These are phyloP conservation scores for Drosophila atripex DNA, from an alignment of 2,888 invertebrate genomes.

Conservation along the genomic window DNA sequence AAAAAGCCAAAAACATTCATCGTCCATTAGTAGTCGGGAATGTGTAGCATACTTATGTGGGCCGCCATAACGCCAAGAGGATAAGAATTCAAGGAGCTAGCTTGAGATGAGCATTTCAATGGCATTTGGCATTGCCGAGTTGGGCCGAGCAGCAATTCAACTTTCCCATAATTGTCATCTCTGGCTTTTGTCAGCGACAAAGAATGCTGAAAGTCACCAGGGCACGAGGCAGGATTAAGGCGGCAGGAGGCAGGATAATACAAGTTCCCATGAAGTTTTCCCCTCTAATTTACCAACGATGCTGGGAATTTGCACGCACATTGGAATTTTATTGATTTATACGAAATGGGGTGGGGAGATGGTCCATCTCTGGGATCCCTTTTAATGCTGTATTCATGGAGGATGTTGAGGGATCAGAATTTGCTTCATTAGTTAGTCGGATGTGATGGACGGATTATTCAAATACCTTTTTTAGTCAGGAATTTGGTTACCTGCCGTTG, in stretches of 20 bases:
- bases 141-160: slow-evolving; percentile 27
- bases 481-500: slow-evolving; percentile 22
- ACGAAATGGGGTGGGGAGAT: background rate
- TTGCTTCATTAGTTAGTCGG: slow-evolving; percentile 54
- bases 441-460: slow-evolving; percentile 56
- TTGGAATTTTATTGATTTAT: slow-evolving; percentile 76
- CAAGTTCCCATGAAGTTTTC: slow-evolving; percentile 13
- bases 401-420: slow-evolving; percentile 11
- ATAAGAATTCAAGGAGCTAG: slow-evolving; percentile 13
- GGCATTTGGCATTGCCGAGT: slow-evolving; percentile 26
- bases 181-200: slow-evolving; percentile 41
- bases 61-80: slow-evolving; percentile 29
- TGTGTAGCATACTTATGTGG: slow-evolving; percentile 66
- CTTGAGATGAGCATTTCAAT: slow-evolving; percentile 30
- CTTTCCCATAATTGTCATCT: slow-evolving; percentile 46
- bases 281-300: slow-evolving; percentile 13
- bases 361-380: background rate
- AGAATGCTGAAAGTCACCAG: slow-evolving; percentile 29
- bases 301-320: slow-evolving; percentile 54
- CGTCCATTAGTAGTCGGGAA: slow-evolving; percentile 23
- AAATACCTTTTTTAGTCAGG: slow-evolving; percentile 49
- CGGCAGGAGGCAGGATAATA: background rate
- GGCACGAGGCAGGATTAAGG: background rate
- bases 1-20: background rate
- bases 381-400: slow-evolving; percentile 12